Evolutionary conservation across 2,888 invertebrate genomes (phyloP).

Genomic region (Stenolophus ochropezus): DNA sequence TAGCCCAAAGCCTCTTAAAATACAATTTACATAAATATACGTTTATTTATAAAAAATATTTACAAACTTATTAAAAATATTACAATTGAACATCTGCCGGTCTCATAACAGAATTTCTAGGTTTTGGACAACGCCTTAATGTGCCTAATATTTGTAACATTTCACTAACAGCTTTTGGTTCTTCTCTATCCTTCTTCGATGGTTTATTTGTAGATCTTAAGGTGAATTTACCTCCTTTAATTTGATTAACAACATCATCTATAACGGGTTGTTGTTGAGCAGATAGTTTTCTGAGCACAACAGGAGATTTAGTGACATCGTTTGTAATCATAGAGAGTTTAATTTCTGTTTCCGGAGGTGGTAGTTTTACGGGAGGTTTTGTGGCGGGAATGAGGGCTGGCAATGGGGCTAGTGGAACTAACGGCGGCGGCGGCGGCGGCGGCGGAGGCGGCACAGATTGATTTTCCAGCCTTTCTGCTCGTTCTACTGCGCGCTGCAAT

Average conservation of each 20-base stretch:
- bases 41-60: conserved; percentile 41
- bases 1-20: conserved; percentile 17
- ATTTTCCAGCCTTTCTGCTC: conserved; percentile 78
- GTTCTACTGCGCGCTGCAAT: conserved; percentile 76
- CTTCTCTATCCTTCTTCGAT: conserved; percentile 77
- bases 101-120: conserved; percentile 72
- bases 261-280: conserved; percentile 69
- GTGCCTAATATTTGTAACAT: conserved; percentile 83
- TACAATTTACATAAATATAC: conserved; percentile 16
- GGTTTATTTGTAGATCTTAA: conserved; percentile 80
- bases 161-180: conserved; percentile 79
- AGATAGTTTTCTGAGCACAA: conserved; percentile 1
- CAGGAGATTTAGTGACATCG: conserved; percentile 40
- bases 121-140: conserved; percentile 75
- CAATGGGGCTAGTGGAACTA: conserved; percentile 67
- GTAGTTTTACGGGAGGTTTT: conserved; percentile 3
- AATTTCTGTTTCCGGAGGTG: conserved; percentile 61
- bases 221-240: conserved; percentile 85
- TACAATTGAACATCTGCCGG: conserved; percentile 56
- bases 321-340: conserved; percentile 22
- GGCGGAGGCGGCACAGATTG: conserved; percentile 72
- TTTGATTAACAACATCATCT: conserved; percentile 85
- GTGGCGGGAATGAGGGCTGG: conserved; percentile 67
- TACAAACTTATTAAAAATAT: conserved; percentile 18
- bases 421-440: conserved; percentile 73